phyloP scores from a whole-genome alignment of 2,888 invertebrate genomes.

The Julus scanicus region DNA sequence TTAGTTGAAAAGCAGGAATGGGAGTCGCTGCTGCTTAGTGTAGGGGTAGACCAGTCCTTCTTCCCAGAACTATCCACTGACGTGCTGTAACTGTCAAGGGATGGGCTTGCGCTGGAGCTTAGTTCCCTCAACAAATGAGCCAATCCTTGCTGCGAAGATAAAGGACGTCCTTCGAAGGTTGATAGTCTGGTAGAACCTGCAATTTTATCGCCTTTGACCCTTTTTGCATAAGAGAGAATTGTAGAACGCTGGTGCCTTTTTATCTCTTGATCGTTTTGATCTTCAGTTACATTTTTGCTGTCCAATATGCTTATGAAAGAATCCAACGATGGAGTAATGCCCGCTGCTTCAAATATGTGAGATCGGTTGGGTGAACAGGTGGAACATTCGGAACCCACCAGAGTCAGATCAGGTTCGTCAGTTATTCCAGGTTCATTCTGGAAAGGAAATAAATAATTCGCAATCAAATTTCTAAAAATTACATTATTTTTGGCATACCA shows the following conservation, averaged over 20 bases:
- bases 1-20: constrained; percentile 15
- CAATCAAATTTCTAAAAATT: not conserved
- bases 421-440: constrained; percentile 47
- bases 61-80: not conserved
- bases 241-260: not conserved
- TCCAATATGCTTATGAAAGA: not conserved
- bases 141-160: not conserved
- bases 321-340: not conserved
- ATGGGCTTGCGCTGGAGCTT: not conserved
- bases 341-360: not conserved
- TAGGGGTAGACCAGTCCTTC: not conserved
- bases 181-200: not conserved
- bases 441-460: not conserved
- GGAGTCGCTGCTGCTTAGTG: not conserved
- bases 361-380: constrained; percentile 45
- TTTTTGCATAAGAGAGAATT: not conserved
- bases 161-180: not conserved
- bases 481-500: too few relatives aligned
- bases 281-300: not conserved
- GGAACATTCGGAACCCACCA: constrained; percentile 28
- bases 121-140: not conserved
- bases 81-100: not conserved
- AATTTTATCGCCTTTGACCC: not conserved
- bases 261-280: not conserved
- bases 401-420: constrained; percentile 43